phyloP scores from a whole-genome alignment of 2,113 vertebrate species.

The Hippocampus barbouri region DNA sequence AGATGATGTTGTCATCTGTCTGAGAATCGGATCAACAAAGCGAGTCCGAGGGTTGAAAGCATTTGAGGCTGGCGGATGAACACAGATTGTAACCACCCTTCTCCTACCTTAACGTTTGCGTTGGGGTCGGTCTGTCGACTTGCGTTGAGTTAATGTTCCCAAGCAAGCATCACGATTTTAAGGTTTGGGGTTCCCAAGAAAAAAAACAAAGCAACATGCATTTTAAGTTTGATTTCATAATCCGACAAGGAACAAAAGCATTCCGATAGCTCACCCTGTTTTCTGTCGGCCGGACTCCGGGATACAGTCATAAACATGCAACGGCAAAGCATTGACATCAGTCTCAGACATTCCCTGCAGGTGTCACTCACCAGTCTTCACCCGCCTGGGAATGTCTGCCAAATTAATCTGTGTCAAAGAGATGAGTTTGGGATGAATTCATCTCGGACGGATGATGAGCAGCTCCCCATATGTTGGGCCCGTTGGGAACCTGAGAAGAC shows the following conservation, averaged over 20 bases:
- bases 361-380: conserved; percentile 43
- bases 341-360: conserved; percentile 34
- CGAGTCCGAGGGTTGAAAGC: neutral
- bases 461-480: conserved; percentile 59
- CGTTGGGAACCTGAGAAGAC: conserved; percentile 53
- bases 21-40: conserved; percentile 3
- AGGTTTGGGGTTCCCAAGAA: no score
- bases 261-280: conserved; percentile 32
- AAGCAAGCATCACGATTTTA: no score
- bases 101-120: neutral
- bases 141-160: no score
- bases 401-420: conserved; percentile 56
- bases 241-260: conserved; percentile 29
- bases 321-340: conserved; percentile 37
- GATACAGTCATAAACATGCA: conserved; percentile 23
- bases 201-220: no score
- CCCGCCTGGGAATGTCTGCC: conserved; percentile 55
- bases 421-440: conserved; percentile 64
- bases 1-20: conserved; percentile 6
- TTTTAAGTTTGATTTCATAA: no score
- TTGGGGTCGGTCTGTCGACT: no score
- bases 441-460: conserved; percentile 47
- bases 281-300: conserved; percentile 27
- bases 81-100: neutral
- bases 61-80: neutral